Base-by-base conservation (phyloP, 2,797 vertebrate genomes). In the Eospalax fontanierii region DNA sequence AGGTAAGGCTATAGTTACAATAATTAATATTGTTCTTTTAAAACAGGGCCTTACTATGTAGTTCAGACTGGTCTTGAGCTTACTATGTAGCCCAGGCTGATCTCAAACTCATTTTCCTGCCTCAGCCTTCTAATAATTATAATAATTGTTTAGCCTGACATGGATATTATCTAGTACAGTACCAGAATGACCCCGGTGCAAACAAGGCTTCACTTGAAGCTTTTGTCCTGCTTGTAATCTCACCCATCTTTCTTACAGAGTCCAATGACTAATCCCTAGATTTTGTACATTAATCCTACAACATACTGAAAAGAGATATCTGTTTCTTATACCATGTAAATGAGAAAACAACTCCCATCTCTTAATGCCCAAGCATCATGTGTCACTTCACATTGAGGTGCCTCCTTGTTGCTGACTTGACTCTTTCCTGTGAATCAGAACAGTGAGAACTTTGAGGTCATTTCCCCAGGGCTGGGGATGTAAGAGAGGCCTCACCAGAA, bases 1-100 rank as follows among this genome's bases (percentile, higher is more conserved):
- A 98, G 99, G 99, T 99, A 98, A 98, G 97, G 65, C 54, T 91
- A 16, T 33, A 0, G 0, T 76, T 1, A 30, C 0, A 75, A 12
- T 87, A 76, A 63, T 88, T 88, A 14, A 50, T 71, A 22, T 74
- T 75, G 26, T 28, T 63, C 61, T 61, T 87, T 74, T 18, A 16
- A 87, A 16, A n/a, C 40, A 87, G 57, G 28, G 30, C 4, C 86
- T 65, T 63, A 65, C 22, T 75, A 24, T 59, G 12, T 68, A 68
- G 65, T 14, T 14, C 65, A 68, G 65, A 14, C 28, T 68, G 30
- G 30, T 30, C 65, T 63, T 63, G 61, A 63, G 24, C 61, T 63
- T 63, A 21, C 24, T 63, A 63, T 24, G 22, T 54, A 24, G 85
- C 35, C 54, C 83, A 71, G 35, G 21, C 35, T 33, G 9, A 33